Evolutionary conservation across 2,113 vertebrate genomes (phyloP).

Genomic region (Emydura subglobosa): DNA sequence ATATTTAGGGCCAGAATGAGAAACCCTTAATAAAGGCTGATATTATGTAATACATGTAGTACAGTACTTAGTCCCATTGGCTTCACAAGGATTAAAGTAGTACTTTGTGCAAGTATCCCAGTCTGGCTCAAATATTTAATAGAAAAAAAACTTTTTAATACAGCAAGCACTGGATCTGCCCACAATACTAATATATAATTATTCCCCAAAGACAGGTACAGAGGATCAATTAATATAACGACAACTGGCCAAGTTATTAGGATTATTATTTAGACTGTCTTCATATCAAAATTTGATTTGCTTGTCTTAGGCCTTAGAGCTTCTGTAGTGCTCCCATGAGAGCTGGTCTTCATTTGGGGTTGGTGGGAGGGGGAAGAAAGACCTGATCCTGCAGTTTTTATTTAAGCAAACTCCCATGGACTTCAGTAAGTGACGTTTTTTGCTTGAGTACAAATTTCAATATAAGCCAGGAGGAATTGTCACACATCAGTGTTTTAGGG

Average conservation of each 20-base stretch:
- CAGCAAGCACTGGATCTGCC: neutral
- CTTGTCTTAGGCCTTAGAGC: neutral
- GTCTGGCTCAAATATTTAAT: neutral
- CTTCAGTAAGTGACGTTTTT: neutral
- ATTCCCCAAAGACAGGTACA: neutral
- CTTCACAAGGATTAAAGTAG: neutral
- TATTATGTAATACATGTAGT: neutral
- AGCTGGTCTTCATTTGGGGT: neutral
- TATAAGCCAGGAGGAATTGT: neutral
- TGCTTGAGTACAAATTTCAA: neutral
- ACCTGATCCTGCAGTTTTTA: neutral
- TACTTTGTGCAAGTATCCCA: neutral
- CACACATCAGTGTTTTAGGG: neutral
- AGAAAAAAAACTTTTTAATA: neutral
- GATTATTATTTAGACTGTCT: neutral
- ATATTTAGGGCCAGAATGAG: neutral
- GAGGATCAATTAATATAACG: neutral
- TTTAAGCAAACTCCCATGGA: neutral
- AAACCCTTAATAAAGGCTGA: neutral
- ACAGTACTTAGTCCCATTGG: rapidly evolving
- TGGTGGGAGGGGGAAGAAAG: neutral
- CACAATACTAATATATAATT: neutral
- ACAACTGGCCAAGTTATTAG: neutral
- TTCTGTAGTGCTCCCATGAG: rapidly evolving
- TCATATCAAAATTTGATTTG: neutral